A percentile compares a stretch with the other conserved stretches of the same genome.
These are phyloP conservation scores for Leptosomus discolor DNA, from an alignment of 2,113 vertebrate species.

Conservation along the genomic window DNA sequence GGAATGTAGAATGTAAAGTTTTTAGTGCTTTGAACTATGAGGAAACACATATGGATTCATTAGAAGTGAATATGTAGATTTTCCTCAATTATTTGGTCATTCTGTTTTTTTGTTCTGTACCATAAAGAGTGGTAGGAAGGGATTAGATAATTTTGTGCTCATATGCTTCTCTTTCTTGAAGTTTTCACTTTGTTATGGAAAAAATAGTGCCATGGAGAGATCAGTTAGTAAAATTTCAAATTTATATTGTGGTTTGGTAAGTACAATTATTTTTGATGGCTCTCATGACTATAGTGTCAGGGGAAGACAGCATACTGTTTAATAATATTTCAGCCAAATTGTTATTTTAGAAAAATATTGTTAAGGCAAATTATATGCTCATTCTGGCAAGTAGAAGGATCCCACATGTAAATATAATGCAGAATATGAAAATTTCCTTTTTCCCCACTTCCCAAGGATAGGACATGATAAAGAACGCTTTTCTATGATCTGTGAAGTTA, in stretches of 20 bases:
- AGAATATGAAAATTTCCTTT: not conserved
- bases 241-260: not conserved
- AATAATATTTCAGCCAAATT: not conserved
- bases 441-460: not conserved
- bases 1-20: not conserved
- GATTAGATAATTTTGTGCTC: not conserved
- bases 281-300: not conserved
- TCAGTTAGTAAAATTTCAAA: not conserved
- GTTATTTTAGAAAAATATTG: not conserved
- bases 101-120: not conserved
- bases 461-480: not conserved
- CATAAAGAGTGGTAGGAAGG: not conserved
- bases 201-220: not conserved
- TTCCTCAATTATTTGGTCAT: not conserved
- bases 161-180: not conserved
- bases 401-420: not conserved
- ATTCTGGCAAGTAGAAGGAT: not conserved
- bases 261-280: not conserved
- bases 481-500: not conserved
- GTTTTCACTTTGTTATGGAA: not conserved
- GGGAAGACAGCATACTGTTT: not conserved
- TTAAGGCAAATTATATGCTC: not conserved
- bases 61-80: not conserved
- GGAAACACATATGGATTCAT: not conserved
- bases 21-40: not conserved